Percentiles rank a stretch among this genome's conserved stretches.
Conservation (phyloP, 2,113 vertebrate genomes). For the Microtus ochrogaster region DNA sequence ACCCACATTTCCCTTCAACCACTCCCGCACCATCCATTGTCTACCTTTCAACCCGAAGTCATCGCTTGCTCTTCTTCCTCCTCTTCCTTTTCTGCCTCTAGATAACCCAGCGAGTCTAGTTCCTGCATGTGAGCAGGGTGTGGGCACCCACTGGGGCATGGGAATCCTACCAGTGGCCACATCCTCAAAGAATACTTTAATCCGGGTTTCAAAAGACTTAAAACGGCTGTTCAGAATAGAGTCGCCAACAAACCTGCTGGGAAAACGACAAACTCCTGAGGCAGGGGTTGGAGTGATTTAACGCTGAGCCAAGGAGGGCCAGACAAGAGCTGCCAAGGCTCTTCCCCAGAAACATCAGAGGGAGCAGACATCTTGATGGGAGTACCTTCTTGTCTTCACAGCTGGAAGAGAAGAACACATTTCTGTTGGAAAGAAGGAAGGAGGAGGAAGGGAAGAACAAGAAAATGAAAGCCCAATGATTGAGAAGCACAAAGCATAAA, state of each 20-base stretch:
- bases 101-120: background rate
- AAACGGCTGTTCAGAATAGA: background rate
- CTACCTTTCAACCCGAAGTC: background rate
- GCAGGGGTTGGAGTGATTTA: background rate
- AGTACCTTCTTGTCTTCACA: background rate
- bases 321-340: background rate
- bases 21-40: too few species aligned
- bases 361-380: background rate
- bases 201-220: background rate
- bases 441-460: background rate
- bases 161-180: background rate
- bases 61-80: too few species aligned
- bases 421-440: background rate
- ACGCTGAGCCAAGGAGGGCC: background rate
- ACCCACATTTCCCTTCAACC: background rate
- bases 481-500: background rate
- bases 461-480: constrained; percentile 14
- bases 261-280: background rate
- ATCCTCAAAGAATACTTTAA: background rate
- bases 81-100: background rate
- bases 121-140: too few species aligned
- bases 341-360: background rate
- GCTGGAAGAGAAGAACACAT: background rate
- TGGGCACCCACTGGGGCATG: background rate
- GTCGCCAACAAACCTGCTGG: background rate